Conservation (phyloP, 2,888 invertebrate genomes). For the Limenitis camilla region DNA sequence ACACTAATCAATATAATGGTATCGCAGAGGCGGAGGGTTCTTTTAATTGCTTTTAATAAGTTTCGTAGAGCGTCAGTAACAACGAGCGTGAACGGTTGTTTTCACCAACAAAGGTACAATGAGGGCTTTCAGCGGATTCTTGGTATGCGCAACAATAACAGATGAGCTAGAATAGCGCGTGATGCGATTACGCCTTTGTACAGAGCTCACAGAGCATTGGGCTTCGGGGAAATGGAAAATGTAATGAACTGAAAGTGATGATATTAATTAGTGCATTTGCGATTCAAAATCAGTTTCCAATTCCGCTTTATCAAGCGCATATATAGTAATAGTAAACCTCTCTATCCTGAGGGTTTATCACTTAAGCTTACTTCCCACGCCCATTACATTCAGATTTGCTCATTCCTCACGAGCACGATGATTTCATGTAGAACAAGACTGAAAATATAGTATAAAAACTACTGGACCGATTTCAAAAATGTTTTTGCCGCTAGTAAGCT, state of each 20-base stretch:
- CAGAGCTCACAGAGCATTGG: slow-evolving; percentile 4
- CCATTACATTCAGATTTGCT: too few relatives aligned
- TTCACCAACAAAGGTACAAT: slow-evolving; percentile 43
- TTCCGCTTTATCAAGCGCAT: neutral
- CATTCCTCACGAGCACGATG: too few relatives aligned
- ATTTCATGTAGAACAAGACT: too few relatives aligned
- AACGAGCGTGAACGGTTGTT: slow-evolving; percentile 26
- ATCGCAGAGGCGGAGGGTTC: neutral
- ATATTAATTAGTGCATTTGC: slow-evolving; percentile 14
- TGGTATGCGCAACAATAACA: slow-evolving; percentile 53
- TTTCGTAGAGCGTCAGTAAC: slow-evolving; percentile 1
- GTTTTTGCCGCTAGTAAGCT: too few relatives aligned
- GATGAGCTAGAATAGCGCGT: slow-evolving; percentile 35
- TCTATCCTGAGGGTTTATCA: too few relatives aligned
- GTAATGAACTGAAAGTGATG: slow-evolving; percentile 18
- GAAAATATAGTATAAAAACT: too few relatives aligned
- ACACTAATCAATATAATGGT: slow-evolving; percentile 3
- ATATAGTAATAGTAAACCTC: neutral
- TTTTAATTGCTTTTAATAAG: slow-evolving; percentile 12
- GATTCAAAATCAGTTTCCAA: neutral
- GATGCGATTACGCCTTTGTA: slow-evolving; percentile 31
- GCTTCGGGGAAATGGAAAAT: slow-evolving; percentile 17
- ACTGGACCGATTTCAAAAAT: too few relatives aligned
- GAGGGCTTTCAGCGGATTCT: slow-evolving; percentile 35
- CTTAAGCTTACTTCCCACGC: too few relatives aligned